Percentiles rank a stretch among this genome's conserved stretches.
Conservation (phyloP, 1,140 invertebrate genomes). For the Pemphigus obesinymphae region DNA sequence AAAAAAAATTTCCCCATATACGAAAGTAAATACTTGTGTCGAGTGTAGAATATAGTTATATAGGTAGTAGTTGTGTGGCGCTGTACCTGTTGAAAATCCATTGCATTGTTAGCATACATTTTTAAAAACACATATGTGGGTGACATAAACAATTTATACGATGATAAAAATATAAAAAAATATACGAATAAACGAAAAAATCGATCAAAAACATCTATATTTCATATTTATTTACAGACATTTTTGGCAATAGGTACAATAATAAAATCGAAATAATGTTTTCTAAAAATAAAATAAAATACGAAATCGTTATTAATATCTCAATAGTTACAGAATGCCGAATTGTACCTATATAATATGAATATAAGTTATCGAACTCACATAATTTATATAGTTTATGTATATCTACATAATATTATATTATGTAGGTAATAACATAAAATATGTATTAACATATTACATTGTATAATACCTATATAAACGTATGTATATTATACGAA, state of each 20-base stretch:
- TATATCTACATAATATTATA: background rate
- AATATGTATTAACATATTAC: background rate
- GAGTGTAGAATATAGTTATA: background rate
- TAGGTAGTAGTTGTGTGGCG: background rate
- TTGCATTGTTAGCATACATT: background rate
- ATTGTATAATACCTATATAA: no score
- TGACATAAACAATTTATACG: background rate
- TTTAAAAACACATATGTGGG: background rate
- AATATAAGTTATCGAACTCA: background rate
- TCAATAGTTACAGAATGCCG: slow-evolving; percentile 1
- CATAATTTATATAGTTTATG: background rate
- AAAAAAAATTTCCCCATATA: no score
- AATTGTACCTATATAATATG: background rate
- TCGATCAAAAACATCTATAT: slow-evolving; percentile 37
- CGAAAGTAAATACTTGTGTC: no score
- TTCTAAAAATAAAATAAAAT: slow-evolving; percentile 30
- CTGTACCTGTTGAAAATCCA: background rate
- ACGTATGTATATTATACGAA: background rate
- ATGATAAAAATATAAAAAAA: background rate
- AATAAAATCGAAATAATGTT: slow-evolving; percentile 29
- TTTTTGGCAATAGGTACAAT: background rate
- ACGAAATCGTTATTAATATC: background rate
- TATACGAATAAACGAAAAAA: background rate
- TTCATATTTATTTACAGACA: slow-evolving; percentile 28
- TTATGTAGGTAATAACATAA: background rate